Conservation (phyloP, 2,888 invertebrate species). For the Apotomis betuletana region DNA sequence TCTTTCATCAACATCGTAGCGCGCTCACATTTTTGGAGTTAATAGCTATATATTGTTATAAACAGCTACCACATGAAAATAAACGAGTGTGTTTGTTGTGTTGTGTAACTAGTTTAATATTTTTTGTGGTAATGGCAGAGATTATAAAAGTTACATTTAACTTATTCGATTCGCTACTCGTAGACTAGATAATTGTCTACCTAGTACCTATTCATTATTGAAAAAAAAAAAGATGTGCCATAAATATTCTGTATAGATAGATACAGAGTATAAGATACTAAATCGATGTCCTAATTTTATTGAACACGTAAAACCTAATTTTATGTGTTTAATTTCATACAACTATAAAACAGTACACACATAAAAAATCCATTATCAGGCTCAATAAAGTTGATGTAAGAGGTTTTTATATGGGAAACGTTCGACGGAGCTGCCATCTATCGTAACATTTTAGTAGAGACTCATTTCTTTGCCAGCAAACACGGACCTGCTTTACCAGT, state of each 20-base stretch:
- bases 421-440: conserved; percentile 38
- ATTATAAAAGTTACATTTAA: neutral
- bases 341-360: conserved; percentile 37
- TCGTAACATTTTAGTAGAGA: conserved; percentile 21
- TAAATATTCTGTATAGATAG: neutral
- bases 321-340: conserved; percentile 31
- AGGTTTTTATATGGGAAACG: conserved; percentile 32
- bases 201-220: neutral
- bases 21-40: conserved; percentile 64
- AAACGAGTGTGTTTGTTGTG: neutral
- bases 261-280: conserved; percentile 5
- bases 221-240: neutral
- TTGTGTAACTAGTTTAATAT: neutral
- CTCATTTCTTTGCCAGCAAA: conserved; percentile 38
- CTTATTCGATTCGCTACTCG: neutral
- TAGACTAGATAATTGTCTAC: neutral
- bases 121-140: neutral
- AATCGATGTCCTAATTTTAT: conserved; percentile 26
- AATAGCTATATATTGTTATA: conserved; percentile 43
- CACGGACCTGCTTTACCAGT: conserved; percentile 40
- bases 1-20: conserved; percentile 64
- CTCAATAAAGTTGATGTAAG: conserved; percentile 39
- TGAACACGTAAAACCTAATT: conserved; percentile 23
- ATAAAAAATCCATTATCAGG: conserved; percentile 41
- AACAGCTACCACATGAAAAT: neutral